Base-by-base conservation (phyloP, 1,140 invertebrate genomes). In the Drosophila azteca region DNA sequence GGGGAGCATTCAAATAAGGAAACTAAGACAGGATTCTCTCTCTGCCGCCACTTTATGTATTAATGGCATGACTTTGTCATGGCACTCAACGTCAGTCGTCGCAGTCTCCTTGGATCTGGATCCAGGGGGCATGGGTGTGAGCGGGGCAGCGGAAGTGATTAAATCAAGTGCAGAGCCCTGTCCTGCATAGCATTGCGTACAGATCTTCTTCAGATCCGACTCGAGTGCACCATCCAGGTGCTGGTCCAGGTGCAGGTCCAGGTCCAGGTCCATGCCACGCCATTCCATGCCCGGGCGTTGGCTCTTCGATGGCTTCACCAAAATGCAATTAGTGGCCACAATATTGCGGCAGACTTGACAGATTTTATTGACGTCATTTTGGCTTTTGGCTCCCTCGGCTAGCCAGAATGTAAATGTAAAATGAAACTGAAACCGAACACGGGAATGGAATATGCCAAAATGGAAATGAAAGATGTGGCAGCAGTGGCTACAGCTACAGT, bases 321-420 rank as follows among this genome's bases (percentile, higher is more conserved):
- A 87, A 85, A 85, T 85, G 78, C 82, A 85, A 82, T 85, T 85
- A 85, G 82, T 85, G 78, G 74, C 74, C 78, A 79, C 82, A 85
- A 81, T 75, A 75, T 81, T 77, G 74, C 62, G 77, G 64, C 46
- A 54, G 55, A 46, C 48, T 39, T 4, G 35, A 39, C 35, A 39
- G 64, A 57, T 76, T 76, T 76, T 68, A 76, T 76, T 76, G 62
- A 61, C 71, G 71, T 75, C 62, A 66, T 55, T 67, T 75, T 52
- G 72, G 54, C 52, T 43, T 41, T 53, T 22, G 54, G 2, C 35
- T 39, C 45, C 24, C n/a, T 15, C 52, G 3, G 13, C 43, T n/a
- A 46, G 49, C 70, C 60, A 74, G 65, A 73, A 74, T 74, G 59
- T 74, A 64, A 72, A 74, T 64, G 24, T 4, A 65, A 15, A 50